Percentiles rank a stretch among this genome's conserved stretches.
phyloP scores from a whole-genome alignment of 2,113 vertebrate genomes.

The Podarcis muralis region DNA sequence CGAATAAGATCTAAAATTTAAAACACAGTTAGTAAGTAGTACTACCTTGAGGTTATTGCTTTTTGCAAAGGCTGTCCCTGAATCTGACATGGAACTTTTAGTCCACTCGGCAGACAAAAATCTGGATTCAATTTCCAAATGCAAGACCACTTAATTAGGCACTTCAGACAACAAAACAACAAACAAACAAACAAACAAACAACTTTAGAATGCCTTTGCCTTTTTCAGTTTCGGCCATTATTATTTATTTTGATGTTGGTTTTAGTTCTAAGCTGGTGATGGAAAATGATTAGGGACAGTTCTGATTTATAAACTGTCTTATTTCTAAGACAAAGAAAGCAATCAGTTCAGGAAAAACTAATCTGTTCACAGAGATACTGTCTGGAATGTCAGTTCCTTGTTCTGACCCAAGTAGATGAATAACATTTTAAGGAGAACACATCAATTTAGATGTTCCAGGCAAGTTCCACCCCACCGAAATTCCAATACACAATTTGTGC shows the following conservation, averaged over 20 bases:
- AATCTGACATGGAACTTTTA: slow-evolving; percentile 40
- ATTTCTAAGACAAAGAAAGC: slow-evolving; percentile 47
- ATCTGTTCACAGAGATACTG: neutral
- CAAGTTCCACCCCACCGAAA: neutral
- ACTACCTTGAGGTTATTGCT: slow-evolving; percentile 30
- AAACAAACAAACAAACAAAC: no score
- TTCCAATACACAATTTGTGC: neutral
- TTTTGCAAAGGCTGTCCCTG: slow-evolving; percentile 40
- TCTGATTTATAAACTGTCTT: slow-evolving; percentile 57
- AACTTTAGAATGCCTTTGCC: slow-evolving; percentile 64
- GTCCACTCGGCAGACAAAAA: slow-evolving; percentile 61
- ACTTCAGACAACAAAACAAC: slow-evolving; percentile 66
- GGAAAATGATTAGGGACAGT: slow-evolving; percentile 70
- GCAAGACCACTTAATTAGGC: slow-evolving; percentile 71
- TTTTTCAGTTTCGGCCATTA: slow-evolving; percentile 44
- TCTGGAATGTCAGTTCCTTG: slow-evolving; percentile 4
- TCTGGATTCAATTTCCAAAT: slow-evolving; percentile 79
- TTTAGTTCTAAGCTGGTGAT: slow-evolving; percentile 67
- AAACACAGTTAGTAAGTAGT: no score
- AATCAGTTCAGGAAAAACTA: slow-evolving; percentile 26
- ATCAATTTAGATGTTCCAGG: neutral
- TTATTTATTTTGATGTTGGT: slow-evolving; percentile 71
- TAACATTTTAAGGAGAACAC: neutral
- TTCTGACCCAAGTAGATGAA: neutral
- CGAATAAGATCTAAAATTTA: no score